Evolutionary conservation across 2,888 invertebrate genomes (phyloP), one percentile per base, ranked within the genome.

Genomic region (Trisateles emortualis): DNA sequence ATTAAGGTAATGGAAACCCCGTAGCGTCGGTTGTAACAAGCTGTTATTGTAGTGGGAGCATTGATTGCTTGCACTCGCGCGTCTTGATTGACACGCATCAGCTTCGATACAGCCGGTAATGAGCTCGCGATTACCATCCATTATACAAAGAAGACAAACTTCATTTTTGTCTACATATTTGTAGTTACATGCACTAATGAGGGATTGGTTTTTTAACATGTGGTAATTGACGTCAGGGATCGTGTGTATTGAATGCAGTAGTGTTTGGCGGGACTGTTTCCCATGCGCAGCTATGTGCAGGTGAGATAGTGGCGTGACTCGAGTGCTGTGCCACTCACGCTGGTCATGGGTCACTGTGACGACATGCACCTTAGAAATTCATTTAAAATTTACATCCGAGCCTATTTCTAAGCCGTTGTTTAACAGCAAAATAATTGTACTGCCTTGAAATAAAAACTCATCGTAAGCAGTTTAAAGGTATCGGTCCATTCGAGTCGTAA

Each of bases 21-120:
- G 73, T 73, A 72, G 79, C 78, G 79, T 73, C 59, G 68, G 72
- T 68, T 77, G 81, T 87, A 88, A 88, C 87, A 84, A 87, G 87
- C 84, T 79, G 82, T 84, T 86, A 85, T 86, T 87, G 86, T 84
- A 58, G 54, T 76, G 66, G 70, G 70, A 59, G 64, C 77, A 78
- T 79, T 83, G 85, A 84, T 83, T 83, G 83, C 79, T 78, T 72
- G 79, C 75, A 77, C 81, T 75, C 59, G 63, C 64, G 42, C 52
- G 44, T 54, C 68, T 75, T 87, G 88, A 90, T 87, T 88, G 88
- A 88, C 90, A 83, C 68, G 76, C 87, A 85, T 87, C 86, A 83
- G 66, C 76, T 78, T 75, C 77, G 84, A 79, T 82, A 81, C 70
- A 74, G 69, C 68, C 72, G 66, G 81, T 89, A 88, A 90, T 88